Conservation (phyloP, 2,113 vertebrate genomes). For the Phaethon lepturus region DNA sequence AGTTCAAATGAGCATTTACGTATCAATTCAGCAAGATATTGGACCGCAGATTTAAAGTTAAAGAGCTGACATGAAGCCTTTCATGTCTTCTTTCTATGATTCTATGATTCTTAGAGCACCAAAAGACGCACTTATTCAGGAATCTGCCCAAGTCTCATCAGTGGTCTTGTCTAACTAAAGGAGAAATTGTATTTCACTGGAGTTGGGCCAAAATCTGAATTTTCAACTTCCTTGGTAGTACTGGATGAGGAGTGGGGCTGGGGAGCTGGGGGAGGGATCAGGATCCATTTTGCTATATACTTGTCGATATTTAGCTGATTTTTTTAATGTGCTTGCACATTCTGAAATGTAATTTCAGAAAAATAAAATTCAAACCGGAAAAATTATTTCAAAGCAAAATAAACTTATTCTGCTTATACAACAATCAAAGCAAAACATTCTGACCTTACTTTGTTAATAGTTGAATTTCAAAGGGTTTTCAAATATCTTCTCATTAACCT, state of each 20-base stretch:
- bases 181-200: background rate
- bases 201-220: background rate
- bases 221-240: background rate
- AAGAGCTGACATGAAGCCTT: background rate
- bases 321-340: background rate
- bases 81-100: background rate
- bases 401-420: background rate
- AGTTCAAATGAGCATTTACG: background rate
- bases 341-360: background rate
- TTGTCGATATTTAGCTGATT: background rate
- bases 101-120: background rate
- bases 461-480: background rate
- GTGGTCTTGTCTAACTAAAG: background rate
- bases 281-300: background rate
- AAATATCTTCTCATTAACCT: background rate
- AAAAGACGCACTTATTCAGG: background rate
- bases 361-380: background rate
- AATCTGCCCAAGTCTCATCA: background rate
- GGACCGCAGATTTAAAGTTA: background rate
- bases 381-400: background rate
- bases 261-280: background rate
- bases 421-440: background rate
- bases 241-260: background rate
- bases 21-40: background rate
- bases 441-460: background rate